phyloP scores from a whole-genome alignment of 2,888 invertebrate genomes.

The Flexamia atlantica region DNA sequence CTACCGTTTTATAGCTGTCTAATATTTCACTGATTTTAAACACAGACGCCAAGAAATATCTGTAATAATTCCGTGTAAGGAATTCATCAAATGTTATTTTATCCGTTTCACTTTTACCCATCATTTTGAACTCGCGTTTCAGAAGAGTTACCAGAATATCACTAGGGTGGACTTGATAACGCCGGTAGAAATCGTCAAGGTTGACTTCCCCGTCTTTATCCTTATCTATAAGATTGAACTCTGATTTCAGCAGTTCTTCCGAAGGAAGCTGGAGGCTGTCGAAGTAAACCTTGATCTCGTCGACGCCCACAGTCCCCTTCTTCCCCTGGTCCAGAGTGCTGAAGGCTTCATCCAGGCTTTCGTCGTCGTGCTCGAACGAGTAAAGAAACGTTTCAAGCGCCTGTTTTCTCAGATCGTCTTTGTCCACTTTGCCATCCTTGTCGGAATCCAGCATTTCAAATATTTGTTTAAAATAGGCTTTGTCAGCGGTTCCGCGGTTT shows the following conservation, averaged over 20 bases:
- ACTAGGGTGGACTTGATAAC: neutral
- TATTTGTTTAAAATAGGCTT: neutral
- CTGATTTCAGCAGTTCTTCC: neutral
- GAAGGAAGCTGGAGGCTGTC: neutral
- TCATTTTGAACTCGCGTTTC: neutral
- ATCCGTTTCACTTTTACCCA: neutral
- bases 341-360: neutral
- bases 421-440: neutral
- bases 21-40: neutral
- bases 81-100: neutral
- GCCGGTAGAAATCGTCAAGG: neutral
- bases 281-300: neutral
- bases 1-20: neutral
- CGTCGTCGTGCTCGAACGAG: neutral
- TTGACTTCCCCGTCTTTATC: neutral
- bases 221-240: neutral
- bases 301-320: neutral
- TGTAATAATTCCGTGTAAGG: neutral
- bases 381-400: neutral
- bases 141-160: neutral
- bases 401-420: neutral
- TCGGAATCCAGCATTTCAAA: neutral
- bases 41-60: neutral
- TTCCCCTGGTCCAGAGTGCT: neutral
- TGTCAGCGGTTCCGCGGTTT: neutral